phyloP scores from a whole-genome alignment of 2,113 vertebrate species.

The Sarotherodon lohbergeri region DNA sequence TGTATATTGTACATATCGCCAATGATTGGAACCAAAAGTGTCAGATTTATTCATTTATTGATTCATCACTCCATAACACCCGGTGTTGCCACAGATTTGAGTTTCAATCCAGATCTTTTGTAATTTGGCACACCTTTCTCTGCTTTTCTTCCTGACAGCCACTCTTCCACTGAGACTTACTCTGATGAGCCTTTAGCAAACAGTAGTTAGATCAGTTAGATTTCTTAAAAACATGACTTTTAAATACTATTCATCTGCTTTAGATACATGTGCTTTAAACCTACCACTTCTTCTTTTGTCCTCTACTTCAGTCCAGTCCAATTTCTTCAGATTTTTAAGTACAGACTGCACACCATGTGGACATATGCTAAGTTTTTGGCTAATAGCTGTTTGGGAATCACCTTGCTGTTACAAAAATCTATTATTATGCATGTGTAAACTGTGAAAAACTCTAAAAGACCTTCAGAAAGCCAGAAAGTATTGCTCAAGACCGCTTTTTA shows the following conservation, averaged over 20 bases:
- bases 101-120: neutral
- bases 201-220: neutral
- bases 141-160: neutral
- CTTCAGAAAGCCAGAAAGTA: neutral
- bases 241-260: neutral
- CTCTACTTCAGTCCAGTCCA: neutral
- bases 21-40: neutral
- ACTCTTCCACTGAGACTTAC: neutral
- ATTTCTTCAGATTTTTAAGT: neutral
- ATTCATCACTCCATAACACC: neutral
- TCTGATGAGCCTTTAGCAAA: fast-evolving
- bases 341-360: neutral
- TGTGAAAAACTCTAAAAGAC: neutral
- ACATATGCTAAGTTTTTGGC: neutral
- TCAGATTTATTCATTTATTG: neutral
- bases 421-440: neutral
- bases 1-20: neutral
- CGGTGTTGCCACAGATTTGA: neutral
- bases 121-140: neutral
- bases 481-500: neutral
- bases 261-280: neutral
- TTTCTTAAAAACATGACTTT: neutral
- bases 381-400: neutral
- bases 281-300: neutral
- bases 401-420: neutral